A percentile compares a stretch with the other conserved stretches of the same genome.
These are phyloP conservation scores for Hermaeophaga mercurialis DNA, from an alignment of 2,888 invertebrate species.

Conservation along the genomic window DNA sequence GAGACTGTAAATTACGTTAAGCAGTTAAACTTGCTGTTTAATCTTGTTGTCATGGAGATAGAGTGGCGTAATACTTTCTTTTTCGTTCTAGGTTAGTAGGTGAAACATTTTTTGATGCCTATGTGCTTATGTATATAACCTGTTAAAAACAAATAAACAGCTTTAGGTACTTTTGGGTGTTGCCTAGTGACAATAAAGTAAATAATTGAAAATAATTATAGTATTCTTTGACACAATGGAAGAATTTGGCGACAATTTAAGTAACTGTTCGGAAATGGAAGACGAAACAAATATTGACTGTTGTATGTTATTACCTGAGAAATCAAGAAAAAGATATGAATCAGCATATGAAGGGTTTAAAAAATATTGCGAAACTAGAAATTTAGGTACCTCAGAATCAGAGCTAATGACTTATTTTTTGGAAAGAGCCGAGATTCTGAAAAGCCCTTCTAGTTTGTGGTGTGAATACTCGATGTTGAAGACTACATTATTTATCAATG, in stretches of 20 bases:
- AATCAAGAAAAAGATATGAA: constrained; percentile 31
- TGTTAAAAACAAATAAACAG: neutral
- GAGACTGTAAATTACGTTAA: too few relatives aligned
- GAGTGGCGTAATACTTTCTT: constrained; percentile 1
- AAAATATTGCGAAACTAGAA: constrained; percentile 28
- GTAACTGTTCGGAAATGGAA: neutral
- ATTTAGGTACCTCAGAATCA: constrained; percentile 21
- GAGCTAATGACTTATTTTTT: constrained; percentile 30
- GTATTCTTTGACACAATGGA: neutral
- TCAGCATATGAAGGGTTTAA: constrained; percentile 25
- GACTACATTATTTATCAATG: constrained; percentile 24
- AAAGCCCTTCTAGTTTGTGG: constrained; percentile 32
- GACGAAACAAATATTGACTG: neutral
- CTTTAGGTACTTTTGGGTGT: neutral
- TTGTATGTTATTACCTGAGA: constrained; percentile 13
- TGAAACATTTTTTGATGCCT: neutral
- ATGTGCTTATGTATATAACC: neutral
- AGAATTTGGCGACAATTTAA: neutral
- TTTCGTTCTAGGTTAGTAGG: constrained; percentile 1
- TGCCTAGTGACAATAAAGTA: neutral
- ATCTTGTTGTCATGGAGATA: neutral
- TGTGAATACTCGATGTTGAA: constrained; percentile 36
- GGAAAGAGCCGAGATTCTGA: constrained; percentile 25
- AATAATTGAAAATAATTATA: neutral
- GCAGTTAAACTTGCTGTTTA: too few relatives aligned